Base-by-base conservation (phyloP, 1,140 invertebrate species). In the Macrosteles quadrilineatus region DNA sequence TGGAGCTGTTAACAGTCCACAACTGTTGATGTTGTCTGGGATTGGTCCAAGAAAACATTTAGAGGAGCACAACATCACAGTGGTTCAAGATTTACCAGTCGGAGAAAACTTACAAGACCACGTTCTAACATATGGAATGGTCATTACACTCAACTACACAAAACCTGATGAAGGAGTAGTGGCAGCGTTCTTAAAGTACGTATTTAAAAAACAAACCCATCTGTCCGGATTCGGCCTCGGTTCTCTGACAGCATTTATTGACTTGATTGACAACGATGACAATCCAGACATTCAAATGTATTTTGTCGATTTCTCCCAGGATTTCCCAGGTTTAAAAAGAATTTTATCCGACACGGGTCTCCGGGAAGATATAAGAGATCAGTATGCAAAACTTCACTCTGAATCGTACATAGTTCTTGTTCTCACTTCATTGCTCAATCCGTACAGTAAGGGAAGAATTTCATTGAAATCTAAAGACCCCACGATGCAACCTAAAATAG, bases 51-150 rank as follows among this genome's bases (percentile, higher is more conserved):
- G 82, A 31, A 82, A 88, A 6, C 91, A 96, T 70, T 81, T 96
- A 6, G 77, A 81, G 50, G 80, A 88, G 31, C 78, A 90, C 23
- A 87, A 87, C 6, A 91, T 94, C 29, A 84, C 83, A 1, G 85
- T 91, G 0, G 71, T 93, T 0, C 87, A 86, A 75, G 86, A 95
- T 79, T 78, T 91, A 0, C 86, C 83, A 78, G 92, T 89, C 12
- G 96, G 96, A 0, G 83, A 92, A 63, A 97, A 97, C 80, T 82
- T 97, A 0, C 93, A 96, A 80, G 94, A 96, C 78, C 95, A 97
- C 77, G 87, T 96, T 9, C 86, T 89, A 0, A 86, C 87, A 87
- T 27, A 78, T 83, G 25, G 81, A 84, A 30, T 84, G 80, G 11
- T 72, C 87, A 30, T 79, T 77, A 0, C 84, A 70, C 71, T 80